Base-by-base conservation (phyloP, 2,113 vertebrate genomes). In the Taxidea taxus region DNA sequence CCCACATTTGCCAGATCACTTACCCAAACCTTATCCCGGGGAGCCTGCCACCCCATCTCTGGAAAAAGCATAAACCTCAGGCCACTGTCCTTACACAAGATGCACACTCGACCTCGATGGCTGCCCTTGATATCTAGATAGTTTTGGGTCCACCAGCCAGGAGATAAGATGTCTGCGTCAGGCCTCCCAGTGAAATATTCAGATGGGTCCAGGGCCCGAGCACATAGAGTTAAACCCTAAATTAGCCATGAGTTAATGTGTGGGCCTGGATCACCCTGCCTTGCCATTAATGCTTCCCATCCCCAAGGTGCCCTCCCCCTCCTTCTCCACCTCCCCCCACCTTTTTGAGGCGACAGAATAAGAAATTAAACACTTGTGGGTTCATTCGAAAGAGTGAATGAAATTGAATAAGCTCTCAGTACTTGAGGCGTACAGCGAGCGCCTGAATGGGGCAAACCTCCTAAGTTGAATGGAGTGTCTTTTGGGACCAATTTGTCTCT, bases 401-500 rank as follows among this genome's bases (percentile, higher is more conserved):
- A 99, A 99, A 99, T 99, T 99, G 99, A 99, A 99, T 99, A 99
- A 99, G 99, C 99, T 99, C 99, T 99, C 99, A 99, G 99, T 99
- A 99, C 99, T 99, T 99, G 99, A 99, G 99, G 99, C 99, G 98
- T 99, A 99, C 99, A 99, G 99, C 98, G 98, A 99, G 99, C 99
- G 99, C 99, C 99, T 99, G 99, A 99, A 99, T 99, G 99, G 99
- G 99, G 99, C 99, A 99, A 99, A 99, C 99, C 99, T 99, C 98
- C 98, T 99, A 99, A 99, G 99, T 99, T 99, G 99, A 99, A 99
- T 99, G 99, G 99, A 99, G 99, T 99, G 99, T 99, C 99, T 99
- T 99, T 99, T 99, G 99, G 99, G 99, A 99, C 99, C 99, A 99
- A 99, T 99, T 99, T 99, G 99, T 99, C 99, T 99, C 99, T 99